Conservation (phyloP, 2,888 invertebrate genomes). For the Pristionchus japonicus region DNA sequence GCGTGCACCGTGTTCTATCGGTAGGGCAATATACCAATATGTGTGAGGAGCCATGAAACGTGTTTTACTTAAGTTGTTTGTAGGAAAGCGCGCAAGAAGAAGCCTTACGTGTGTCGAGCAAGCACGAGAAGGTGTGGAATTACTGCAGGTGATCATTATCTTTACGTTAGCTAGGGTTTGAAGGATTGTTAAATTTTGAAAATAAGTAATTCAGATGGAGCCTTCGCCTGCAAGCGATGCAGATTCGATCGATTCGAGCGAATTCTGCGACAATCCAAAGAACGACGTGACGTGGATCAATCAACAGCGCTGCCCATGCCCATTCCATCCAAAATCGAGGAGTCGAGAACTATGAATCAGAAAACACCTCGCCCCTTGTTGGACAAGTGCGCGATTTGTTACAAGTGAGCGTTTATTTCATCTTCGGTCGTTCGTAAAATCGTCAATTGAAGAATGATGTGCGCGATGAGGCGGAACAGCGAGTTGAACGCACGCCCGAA, state of each 20-base stretch:
- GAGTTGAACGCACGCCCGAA: background rate
- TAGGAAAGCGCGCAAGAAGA: slow-evolving; percentile 1
- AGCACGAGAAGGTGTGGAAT: background rate
- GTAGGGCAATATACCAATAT: too few relatives aligned
- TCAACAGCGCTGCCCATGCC: background rate
- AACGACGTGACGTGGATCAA: background rate
- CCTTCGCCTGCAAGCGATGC: slow-evolving; percentile 10
- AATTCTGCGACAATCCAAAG: background rate
- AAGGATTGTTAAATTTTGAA: too few relatives aligned
- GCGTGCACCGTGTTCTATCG: slow-evolving; percentile 43
- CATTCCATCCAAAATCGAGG: background rate
- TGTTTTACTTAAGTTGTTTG: too few relatives aligned
- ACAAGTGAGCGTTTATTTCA: background rate
- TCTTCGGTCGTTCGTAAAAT: background rate
- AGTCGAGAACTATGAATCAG: background rate
- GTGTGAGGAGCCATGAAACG: too few relatives aligned
- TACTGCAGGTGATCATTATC: background rate
- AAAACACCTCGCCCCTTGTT: background rate
- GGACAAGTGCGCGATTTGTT: background rate
- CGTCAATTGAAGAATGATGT: background rate
- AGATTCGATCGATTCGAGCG: background rate
- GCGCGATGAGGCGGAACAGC: background rate
- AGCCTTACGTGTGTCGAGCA: background rate
- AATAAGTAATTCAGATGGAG: background rate
- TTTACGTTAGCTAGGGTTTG: too few relatives aligned